Evolutionary conservation across 2,113 vertebrate species (phyloP), one percentile per base, ranked within the genome.

Genomic region (Dicentrarchus labrax): DNA sequence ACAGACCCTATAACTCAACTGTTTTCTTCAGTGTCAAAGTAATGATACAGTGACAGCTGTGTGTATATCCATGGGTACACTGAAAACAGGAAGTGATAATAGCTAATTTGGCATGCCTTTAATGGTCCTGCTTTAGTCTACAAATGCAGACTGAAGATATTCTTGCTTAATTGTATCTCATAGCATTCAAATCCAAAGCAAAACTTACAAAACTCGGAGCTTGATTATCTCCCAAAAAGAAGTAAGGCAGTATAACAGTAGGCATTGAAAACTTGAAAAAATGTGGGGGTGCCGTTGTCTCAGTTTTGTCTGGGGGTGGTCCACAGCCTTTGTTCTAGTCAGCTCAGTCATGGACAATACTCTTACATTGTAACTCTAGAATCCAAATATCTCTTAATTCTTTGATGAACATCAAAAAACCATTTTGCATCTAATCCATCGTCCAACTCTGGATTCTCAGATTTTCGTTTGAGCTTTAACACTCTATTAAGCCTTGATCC

Each of bases 401-500:
- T 69, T 36, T 24, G 21, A 54, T 8, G 7, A 78, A 30, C 48
- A 64, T 65, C 38, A 57, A 65, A 56, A 86, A 77, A 60, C 47
- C 54, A 75, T 70, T 1, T 3, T 48, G 22, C 1, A 1, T 65
- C 36, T 69, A 41, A 72, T 81, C 73, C 76, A 47, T 75, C 76
- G 51, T 3, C 66, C 65, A 50, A 24, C 43, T 50, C 51, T 50
- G 30, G 36, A 56, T 72, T 68, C 60, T 71, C 51, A 66, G 45
- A 56, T 19, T 38, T 21, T 70, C 5, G 8, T 68, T 45, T 78
- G 56, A 80, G 79, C 36, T 59, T 41, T 24, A 70, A 64, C 68
- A 61, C 54, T 2, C 50, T 19, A 74, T 57, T 76, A 73, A 82
- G 56, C 80, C 65, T 78, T 43, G 30, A 51, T 61, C 72, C 6